Evolutionary conservation across 2,113 vertebrate species (phyloP), one percentile per base, ranked within the genome.

Genomic region (Genyomyrus donnyi): DNA sequence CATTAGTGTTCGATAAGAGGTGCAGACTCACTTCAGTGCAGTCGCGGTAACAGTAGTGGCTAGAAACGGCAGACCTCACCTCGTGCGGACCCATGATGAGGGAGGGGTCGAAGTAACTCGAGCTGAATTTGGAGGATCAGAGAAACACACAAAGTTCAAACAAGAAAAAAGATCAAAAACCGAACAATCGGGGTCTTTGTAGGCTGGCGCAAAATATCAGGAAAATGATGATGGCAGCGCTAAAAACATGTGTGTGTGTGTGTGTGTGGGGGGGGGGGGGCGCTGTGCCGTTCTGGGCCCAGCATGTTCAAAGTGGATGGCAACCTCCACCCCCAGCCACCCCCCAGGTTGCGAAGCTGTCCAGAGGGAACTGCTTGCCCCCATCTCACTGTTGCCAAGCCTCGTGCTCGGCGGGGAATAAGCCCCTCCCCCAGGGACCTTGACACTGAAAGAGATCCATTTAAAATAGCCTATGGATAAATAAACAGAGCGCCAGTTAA

Each of bases 401-500:
- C 31, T 56, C 39, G 89, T 85, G 46, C 66, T 46, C 46, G 42
- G 48, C 5, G 35, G 62, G 39, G 45, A 45, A 27, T 48, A 90
- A 45, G 5, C 24, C 62, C 9, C 49, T 27, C 13, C 42, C 45
- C 39, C 49, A 45, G 80, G 88, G 66, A 89, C 62, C 52, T 88
- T 88, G 45, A 88, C 85, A 80, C 35, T 88, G 87, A 90, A 77
- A 56, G 80, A 56, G 45, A 31, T 90, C 85, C 80, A 84, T 88
- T 87, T 90, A 90, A 93, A 92, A 90, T 90, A 93, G 80, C 42
- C 90, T 87, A 90, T 89, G 90, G 88, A 91, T 92, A 92, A 90
- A 93, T 92, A 92, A 92, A 93, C 92, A 93, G 77, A 90, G 91
- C 91, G 91, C 90, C 91, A 92, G 89, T 92, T 93, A 84, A 88